Evolutionary conservation across 2,113 vertebrate species (phyloP).

Genomic region (Pangasianodon hypophthalmus): DNA sequence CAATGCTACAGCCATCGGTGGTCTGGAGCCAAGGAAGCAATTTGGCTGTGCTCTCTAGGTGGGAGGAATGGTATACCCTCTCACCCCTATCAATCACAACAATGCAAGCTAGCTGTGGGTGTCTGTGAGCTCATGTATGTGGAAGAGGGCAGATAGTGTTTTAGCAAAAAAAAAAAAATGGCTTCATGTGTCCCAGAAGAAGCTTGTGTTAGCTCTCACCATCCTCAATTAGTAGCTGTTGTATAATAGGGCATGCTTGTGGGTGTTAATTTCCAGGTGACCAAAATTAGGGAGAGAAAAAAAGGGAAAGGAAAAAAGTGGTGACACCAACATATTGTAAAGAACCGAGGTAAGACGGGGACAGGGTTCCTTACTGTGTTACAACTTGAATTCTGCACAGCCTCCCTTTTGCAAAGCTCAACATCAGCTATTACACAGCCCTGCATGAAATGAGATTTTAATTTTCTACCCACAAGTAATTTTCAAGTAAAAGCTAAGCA

Average conservation of each 20-base stretch:
- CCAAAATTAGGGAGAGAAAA: neutral
- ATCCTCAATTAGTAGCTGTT: neutral
- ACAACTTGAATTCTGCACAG: neutral
- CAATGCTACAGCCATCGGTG: neutral
- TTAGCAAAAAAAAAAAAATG: neutral
- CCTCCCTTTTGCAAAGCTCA: neutral
- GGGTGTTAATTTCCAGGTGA: neutral
- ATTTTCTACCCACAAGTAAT: slow-evolving; percentile 16
- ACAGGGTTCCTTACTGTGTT: neutral
- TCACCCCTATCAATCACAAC: neutral
- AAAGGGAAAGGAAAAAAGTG: neutral
- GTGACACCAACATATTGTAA: neutral
- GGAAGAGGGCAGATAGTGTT: neutral
- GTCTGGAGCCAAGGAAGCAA: neutral
- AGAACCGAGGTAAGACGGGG: neutral
- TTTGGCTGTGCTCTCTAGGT: neutral
- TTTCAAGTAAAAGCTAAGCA: neutral
- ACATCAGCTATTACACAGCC: neutral
- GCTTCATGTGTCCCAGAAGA: neutral
- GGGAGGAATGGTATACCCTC: neutral
- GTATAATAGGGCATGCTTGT: neutral
- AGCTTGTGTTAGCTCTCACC: neutral
- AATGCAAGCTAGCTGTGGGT: neutral
- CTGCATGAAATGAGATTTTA: slow-evolving; percentile 17
- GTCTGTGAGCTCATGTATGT: neutral